Conservation (phyloP, 2,888 invertebrate genomes). For the Notodonta ziczac region DNA sequence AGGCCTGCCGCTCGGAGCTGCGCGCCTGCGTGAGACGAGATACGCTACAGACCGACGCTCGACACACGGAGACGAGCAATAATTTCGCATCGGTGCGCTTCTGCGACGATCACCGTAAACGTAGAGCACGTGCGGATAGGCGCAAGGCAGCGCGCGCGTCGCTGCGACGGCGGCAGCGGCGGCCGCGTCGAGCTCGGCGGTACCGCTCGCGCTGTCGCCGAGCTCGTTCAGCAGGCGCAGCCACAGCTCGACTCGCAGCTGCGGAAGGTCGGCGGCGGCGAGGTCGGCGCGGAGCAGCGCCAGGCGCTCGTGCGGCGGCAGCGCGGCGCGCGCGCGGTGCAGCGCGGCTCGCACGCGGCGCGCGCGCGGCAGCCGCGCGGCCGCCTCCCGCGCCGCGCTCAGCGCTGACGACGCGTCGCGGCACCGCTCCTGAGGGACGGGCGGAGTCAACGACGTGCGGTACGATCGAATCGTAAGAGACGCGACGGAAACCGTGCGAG, state of each 20-base stretch:
- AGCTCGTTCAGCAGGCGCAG: slow-evolving; percentile 44
- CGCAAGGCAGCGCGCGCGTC: slow-evolving; percentile 36
- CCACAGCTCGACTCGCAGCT: slow-evolving; percentile 46
- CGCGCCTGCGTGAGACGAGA: slow-evolving; percentile 36
- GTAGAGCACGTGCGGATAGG: slow-evolving; percentile 59
- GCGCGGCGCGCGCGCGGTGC: slow-evolving; percentile 40
- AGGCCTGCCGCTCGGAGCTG: slow-evolving; percentile 87
- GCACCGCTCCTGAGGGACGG: slow-evolving; percentile 48
- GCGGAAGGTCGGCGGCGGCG: slow-evolving; percentile 25
- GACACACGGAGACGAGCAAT: not conserved
- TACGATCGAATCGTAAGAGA: too few species aligned
- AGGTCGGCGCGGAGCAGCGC: slow-evolving; percentile 29
- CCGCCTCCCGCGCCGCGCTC: slow-evolving; percentile 37
- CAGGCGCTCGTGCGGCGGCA: slow-evolving; percentile 20
- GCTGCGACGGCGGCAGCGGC: slow-evolving; percentile 38
- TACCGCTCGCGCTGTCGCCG: slow-evolving; percentile 36
- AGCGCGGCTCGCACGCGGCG: slow-evolving; percentile 30
- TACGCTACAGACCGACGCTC: not conserved
- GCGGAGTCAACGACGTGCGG: slow-evolving; percentile 6
- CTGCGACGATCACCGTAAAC: slow-evolving; percentile 47
- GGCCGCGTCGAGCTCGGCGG: slow-evolving; percentile 23
- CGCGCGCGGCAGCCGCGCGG: slow-evolving; percentile 24
- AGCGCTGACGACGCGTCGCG: slow-evolving; percentile 35
- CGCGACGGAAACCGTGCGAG: slow-evolving; percentile 11
- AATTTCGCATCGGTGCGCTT: not conserved